phyloP scores from a whole-genome alignment of 2,888 invertebrate species.

The Bugula neritina region DNA sequence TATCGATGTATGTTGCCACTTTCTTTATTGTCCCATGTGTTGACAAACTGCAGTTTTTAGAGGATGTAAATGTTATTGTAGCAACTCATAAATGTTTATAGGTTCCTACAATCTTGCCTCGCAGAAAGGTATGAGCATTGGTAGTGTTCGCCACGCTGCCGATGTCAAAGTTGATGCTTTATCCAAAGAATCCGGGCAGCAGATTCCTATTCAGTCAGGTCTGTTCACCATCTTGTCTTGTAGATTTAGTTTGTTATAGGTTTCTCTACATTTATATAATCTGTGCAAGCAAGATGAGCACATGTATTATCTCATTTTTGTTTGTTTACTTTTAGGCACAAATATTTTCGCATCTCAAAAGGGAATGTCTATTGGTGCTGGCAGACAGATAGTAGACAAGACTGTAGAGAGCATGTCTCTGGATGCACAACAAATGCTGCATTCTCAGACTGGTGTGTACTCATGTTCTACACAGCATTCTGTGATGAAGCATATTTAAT shows the following conservation, averaged over 20 bases:
- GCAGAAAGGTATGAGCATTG: constrained; percentile 23
- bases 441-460: constrained; percentile 18
- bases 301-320: too few relatives aligned
- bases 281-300: too few relatives aligned
- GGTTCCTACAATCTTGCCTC: constrained; percentile 13
- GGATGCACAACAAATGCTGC: not conserved
- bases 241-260: too few relatives aligned
- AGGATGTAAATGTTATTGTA: too few relatives aligned
- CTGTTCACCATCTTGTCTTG: too few relatives aligned
- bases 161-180: not conserved
- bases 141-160: not conserved
- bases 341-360: constrained; percentile 48
- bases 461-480: too few relatives aligned
- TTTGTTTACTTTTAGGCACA: constrained; percentile 44
- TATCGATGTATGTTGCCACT: too few relatives aligned
- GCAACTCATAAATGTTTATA: too few relatives aligned
- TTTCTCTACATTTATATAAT: too few relatives aligned
- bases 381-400: not conserved
- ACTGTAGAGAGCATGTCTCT: not conserved
- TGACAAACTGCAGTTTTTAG: too few relatives aligned
- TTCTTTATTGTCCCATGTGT: too few relatives aligned
- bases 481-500: too few relatives aligned
- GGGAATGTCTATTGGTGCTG: constrained; percentile 8
- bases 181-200: not conserved
- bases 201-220: constrained; percentile 20